Evolutionary conservation across 2,797 vertebrate species (phyloP).

Genomic region (Rhinella marina): DNA sequence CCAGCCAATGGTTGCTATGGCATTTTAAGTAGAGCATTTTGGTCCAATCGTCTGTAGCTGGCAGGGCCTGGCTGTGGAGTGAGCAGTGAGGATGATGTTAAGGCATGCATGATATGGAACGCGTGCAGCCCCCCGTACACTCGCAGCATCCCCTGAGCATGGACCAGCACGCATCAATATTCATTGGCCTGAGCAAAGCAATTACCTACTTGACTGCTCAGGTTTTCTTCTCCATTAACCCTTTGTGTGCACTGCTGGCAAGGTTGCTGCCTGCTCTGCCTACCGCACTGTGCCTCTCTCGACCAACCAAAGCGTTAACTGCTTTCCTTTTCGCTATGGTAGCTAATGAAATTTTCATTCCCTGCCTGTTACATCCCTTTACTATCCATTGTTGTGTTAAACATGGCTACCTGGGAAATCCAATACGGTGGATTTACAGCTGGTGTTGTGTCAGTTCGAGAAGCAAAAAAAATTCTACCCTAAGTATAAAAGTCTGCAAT

Average conservation of each 20-base stretch:
- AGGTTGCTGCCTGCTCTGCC: not conserved
- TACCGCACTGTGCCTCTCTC: slow-evolving; percentile 60
- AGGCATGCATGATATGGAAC: slow-evolving; percentile 78
- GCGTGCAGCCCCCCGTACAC: slow-evolving; percentile 70
- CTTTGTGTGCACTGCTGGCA: not conserved
- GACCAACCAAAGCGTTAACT: slow-evolving; percentile 14
- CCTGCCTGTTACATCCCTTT: slow-evolving; percentile 45
- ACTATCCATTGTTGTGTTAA: slow-evolving; percentile 29
- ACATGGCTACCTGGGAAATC: not conserved
- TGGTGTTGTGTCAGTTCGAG: not conserved
- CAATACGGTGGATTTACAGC: not conserved
- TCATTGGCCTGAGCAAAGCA: slow-evolving; percentile 79
- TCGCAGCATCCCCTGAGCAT: slow-evolving; percentile 74
- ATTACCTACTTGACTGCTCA: slow-evolving; percentile 79
- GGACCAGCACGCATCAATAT: slow-evolving; percentile 80
- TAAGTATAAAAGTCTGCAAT: not conserved
- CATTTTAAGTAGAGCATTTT: slow-evolving; percentile 91
- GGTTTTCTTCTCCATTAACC: slow-evolving; percentile 71
- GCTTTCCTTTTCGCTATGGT: slow-evolving; percentile 50
- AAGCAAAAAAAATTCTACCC: not conserved
- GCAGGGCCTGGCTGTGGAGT: slow-evolving; percentile 80
- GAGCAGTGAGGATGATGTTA: slow-evolving; percentile 76
- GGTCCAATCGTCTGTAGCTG: slow-evolving; percentile 91
- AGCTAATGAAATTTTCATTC: slow-evolving; percentile 39
- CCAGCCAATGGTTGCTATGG: slow-evolving; percentile 97